Evolutionary conservation across 2,797 vertebrate genomes (phyloP), one percentile per base, ranked within the genome.

Genomic region (Anableps anableps): DNA sequence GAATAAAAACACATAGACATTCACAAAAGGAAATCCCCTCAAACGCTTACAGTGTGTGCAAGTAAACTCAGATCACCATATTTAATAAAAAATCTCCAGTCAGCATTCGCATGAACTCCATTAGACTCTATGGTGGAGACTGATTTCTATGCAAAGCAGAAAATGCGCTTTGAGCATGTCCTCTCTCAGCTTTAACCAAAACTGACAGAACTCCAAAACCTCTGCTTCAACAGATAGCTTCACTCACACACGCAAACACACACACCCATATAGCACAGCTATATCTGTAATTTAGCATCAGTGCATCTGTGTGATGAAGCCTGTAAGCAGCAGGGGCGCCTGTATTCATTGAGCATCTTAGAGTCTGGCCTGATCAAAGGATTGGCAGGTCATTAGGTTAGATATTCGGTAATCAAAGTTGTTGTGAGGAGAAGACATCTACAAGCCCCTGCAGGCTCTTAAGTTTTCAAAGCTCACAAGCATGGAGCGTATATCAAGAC

Each of bases 261-360:
- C 41, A 62, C 66, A 78, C 58, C 5, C 51, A 55, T 47, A 45
- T 72, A 43, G 51, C 50, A 74, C 74, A 87, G 58, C 38, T 82
- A 88, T 71, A 92, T 93, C 85, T 85, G 91, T 93, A 93, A 91
- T 91, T 88, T 84, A 91, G 81, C 76, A 83, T 81, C 85, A 75
- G 82, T 72, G 82, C 6, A 17, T 71, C 38, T 75, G 87, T 38
- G 80, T 83, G 88, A 87, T 87, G 71, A 83, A 83, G 77, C 81
- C 36, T 64, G 82, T 81, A 48, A 77, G 79, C 76, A 82, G 83
- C 72, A 53, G 79, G 60, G 80, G 53, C 9, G 2, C 51, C 64
- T 43, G 34, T 79, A 76, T 80, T 81, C 76, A 62, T 48, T 47
- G 73, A 76, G 84, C 77, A 81, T 90, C 80, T 88, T 73, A 58